Evolutionary conservation across 2,888 invertebrate species (phyloP).

Genomic region (Harpagoxenus sublaevis): DNA sequence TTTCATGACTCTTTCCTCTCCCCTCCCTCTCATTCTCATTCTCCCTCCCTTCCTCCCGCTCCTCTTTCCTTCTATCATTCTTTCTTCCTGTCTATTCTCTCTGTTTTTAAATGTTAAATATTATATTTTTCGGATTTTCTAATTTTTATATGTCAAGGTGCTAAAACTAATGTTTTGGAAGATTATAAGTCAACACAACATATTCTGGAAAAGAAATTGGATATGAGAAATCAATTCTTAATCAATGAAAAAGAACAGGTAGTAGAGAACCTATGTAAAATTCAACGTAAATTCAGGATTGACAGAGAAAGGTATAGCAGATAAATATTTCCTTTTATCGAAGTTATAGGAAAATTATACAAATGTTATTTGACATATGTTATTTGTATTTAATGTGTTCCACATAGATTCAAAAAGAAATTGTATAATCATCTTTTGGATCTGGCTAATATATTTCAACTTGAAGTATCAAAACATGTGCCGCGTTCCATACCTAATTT

Average conservation of each 20-base stretch:
- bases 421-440: slow-evolving; percentile 76
- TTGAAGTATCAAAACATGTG: slow-evolving; percentile 71
- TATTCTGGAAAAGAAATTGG: slow-evolving; percentile 75
- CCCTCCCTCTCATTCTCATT: too few relatives aligned
- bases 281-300: slow-evolving; percentile 76
- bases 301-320: slow-evolving; percentile 79
- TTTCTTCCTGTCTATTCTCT: neutral
- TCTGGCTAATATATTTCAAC: slow-evolving; percentile 76
- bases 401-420: slow-evolving; percentile 79
- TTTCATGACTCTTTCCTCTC: too few relatives aligned
- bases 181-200: slow-evolving; percentile 77
- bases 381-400: neutral
- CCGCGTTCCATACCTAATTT: slow-evolving; percentile 75
- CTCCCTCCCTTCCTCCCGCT: too few relatives aligned
- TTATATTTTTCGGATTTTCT: slow-evolving; percentile 10
- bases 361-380: neutral
- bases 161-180: slow-evolving; percentile 80
- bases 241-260: slow-evolving; percentile 71
- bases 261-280: slow-evolving; percentile 65
- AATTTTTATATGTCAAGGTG: slow-evolving; percentile 69
- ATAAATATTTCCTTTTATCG: slow-evolving; percentile 5
- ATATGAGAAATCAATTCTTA: slow-evolving; percentile 64
- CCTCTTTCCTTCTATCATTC: neutral
- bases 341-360: neutral
- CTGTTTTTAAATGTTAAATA: neutral